A percentile compares a stretch with the other conserved stretches of the same genome.
These are phyloP conservation scores for Salvelinus alpinus DNA, from an alignment of 2,113 vertebrate species.

Conservation along the genomic window DNA sequence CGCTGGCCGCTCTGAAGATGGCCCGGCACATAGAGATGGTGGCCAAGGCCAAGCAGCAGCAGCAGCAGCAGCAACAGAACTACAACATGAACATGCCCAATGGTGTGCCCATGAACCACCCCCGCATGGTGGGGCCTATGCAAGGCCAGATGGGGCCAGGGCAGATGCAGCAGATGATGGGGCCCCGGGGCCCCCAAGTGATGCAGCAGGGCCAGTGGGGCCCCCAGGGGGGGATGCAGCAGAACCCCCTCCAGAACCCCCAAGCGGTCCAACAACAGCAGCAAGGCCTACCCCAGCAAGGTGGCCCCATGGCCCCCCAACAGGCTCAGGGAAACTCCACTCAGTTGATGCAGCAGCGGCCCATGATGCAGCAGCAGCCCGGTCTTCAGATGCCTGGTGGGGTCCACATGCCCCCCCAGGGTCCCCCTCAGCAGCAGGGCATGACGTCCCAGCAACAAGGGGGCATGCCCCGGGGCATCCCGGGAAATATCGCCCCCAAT, in stretches of 20 bases:
- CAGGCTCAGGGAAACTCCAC: conserved; percentile 62
- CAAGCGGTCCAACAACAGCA: conserved; percentile 60
- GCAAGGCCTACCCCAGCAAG: conserved; percentile 75
- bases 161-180: conserved; percentile 74
- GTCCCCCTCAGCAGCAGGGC: conserved; percentile 78
- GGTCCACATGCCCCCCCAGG: conserved; percentile 60
- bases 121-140: conserved; percentile 82
- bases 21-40: conserved; percentile 91
- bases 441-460: conserved; percentile 76
- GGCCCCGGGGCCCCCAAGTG: conserved; percentile 83
- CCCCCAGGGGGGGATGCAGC: conserved; percentile 72
- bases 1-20: conserved; percentile 83
- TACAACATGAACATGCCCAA: conserved; percentile 76
- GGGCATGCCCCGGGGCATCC: conserved; percentile 67
- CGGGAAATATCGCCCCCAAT: conserved; percentile 87
- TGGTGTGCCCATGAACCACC: conserved; percentile 84
- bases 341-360: conserved; percentile 63
- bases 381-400: conserved; percentile 59
- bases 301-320: conserved; percentile 60
- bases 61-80: conserved; percentile 70
- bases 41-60: conserved; percentile 77
- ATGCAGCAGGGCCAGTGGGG: conserved; percentile 87
- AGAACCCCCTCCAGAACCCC: conserved; percentile 59
- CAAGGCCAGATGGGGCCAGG: conserved; percentile 72
- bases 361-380: conserved; percentile 78